Conservation (phyloP, 2,113 vertebrate species). For the Isurus oxyrinchus region DNA sequence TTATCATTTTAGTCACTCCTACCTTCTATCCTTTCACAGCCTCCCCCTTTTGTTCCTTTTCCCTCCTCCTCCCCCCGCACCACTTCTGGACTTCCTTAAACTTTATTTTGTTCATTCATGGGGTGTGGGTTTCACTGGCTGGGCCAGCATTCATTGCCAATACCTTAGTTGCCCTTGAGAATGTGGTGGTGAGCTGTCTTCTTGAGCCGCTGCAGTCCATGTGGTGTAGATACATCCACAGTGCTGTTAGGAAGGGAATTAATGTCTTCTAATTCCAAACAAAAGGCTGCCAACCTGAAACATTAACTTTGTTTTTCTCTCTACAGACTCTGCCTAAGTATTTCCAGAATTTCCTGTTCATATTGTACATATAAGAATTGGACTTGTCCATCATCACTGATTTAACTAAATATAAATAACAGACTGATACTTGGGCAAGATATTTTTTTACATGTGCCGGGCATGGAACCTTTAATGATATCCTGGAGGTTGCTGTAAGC, state of each 20-base stretch:
- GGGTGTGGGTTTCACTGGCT: too few relatives aligned
- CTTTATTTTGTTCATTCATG: not conserved
- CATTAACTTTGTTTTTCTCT: not conserved
- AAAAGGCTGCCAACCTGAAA: not conserved
- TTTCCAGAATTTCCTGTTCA: not conserved
- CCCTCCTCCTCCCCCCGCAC: not conserved
- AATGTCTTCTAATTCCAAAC: not conserved
- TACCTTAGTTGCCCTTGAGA: too few relatives aligned
- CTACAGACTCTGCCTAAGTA: not conserved
- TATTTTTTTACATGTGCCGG: not conserved
- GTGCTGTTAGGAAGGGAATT: too few relatives aligned
- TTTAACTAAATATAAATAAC: not conserved
- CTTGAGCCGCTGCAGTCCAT: too few relatives aligned
- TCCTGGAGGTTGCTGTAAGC: not conserved
- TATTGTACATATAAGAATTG: not conserved
- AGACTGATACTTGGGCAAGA: not conserved
- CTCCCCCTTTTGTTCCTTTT: not conserved
- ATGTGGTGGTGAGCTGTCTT: too few relatives aligned
- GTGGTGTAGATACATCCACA: too few relatives aligned
- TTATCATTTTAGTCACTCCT: too few relatives aligned
- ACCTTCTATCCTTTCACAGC: too few relatives aligned
- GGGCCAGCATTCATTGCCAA: too few relatives aligned
- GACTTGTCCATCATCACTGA: not conserved
- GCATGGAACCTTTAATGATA: not conserved
- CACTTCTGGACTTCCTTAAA: not conserved